Percentiles rank a stretch among this genome's conserved stretches.
Conservation (phyloP, 2,888 invertebrate genomes). For the Zaprionus bogoriensis region DNA sequence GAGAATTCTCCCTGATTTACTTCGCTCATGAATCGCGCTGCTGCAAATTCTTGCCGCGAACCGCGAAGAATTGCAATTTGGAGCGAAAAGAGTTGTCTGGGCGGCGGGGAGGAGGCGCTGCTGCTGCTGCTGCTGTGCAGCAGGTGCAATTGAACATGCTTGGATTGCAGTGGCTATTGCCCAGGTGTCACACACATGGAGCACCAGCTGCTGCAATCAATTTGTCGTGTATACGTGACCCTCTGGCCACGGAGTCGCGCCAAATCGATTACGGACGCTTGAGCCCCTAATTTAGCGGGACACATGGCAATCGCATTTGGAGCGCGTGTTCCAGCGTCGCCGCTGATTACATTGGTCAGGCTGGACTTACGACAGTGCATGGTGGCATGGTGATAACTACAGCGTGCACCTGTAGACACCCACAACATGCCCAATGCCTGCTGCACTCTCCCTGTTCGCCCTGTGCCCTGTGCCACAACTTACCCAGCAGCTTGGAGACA, state of each 20-base stretch:
- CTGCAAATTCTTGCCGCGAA: no score
- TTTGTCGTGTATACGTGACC: conserved; percentile 75
- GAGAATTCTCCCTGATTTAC: background rate
- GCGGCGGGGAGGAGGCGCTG: background rate
- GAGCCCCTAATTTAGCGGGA: conserved; percentile 58
- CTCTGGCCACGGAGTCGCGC: conserved; percentile 28
- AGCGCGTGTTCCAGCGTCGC: conserved; percentile 62
- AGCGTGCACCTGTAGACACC: no score
- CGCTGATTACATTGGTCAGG: conserved; percentile 65
- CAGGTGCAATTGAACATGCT: conserved; percentile 39
- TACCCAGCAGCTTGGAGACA: conserved; percentile 94
- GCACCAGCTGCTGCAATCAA: conserved; percentile 68
- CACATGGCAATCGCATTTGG: conserved; percentile 74
- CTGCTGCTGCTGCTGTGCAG: conserved; percentile 15
- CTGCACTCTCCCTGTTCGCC: background rate
- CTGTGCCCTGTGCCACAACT: conserved; percentile 82
- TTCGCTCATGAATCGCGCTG: no score
- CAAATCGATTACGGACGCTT: conserved; percentile 74
- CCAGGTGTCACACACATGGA: conserved; percentile 62
- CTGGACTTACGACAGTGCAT: conserved; percentile 14
- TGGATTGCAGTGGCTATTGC: conserved; percentile 28
- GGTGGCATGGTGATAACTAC: no score
- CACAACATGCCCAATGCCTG: no score
- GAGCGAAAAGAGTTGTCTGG: conserved; percentile 40
- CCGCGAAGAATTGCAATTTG: conserved; percentile 52